These are phyloP conservation scores for Eleginops maclovinus DNA, from an alignment of 2,113 vertebrate genomes.

Conservation along the genomic window DNA sequence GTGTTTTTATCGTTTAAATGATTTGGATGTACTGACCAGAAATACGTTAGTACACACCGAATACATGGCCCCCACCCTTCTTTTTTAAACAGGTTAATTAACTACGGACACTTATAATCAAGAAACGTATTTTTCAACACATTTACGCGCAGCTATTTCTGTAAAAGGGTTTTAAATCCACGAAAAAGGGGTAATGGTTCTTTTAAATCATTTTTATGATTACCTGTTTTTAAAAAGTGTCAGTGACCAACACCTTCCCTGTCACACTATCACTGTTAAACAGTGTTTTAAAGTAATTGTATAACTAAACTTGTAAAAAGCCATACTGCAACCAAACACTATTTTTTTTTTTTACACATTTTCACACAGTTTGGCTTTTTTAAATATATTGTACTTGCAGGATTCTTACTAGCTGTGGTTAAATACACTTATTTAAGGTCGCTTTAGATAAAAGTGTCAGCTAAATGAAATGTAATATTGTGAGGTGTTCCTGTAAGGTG, in stretches of 20 bases:
- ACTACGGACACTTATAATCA: too few species aligned
- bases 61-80: background rate
- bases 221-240: background rate
- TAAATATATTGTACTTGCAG: too few species aligned
- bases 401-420: too few species aligned
- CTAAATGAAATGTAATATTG: constrained; percentile 1
- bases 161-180: background rate
- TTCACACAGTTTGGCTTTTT: background rate
- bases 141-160: background rate
- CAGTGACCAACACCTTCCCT: background rate
- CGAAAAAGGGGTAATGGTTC: background rate
- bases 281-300: background rate
- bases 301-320: background rate
- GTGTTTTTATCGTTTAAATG: too few species aligned
- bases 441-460: constrained; percentile 7
- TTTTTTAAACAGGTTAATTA: background rate
- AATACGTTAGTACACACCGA: constrained; percentile 19
- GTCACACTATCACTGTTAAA: background rate
- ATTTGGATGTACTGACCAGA: constrained; percentile 10
- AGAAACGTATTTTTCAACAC: background rate
- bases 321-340: background rate
- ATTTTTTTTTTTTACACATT: background rate
- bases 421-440: too few species aligned
- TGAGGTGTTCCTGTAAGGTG: constrained; percentile 72
- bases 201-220: background rate